Conservation (phyloP, 2,113 vertebrate genomes). For the Piaya cayana region DNA sequence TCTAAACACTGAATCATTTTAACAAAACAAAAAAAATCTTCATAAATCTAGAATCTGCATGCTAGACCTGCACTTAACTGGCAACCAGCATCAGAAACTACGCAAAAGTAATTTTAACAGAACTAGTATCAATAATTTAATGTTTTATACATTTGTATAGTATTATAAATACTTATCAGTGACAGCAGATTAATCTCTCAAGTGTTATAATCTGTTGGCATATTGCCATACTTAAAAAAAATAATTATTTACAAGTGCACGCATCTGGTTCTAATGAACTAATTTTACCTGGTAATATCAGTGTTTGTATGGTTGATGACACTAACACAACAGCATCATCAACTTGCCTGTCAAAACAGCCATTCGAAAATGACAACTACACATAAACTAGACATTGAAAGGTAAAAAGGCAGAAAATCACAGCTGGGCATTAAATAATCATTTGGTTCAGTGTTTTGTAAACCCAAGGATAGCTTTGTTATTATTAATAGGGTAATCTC, state of each 20-base stretch:
- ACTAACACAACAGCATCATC: slow-evolving; percentile 1
- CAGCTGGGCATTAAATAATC: not conserved
- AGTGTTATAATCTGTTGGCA: not conserved
- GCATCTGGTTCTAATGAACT: slow-evolving; percentile 7
- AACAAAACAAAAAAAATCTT: not conserved
- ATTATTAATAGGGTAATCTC: not conserved
- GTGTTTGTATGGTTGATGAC: not conserved
- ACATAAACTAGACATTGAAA: not conserved
- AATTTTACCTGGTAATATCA: slow-evolving; percentile 19
- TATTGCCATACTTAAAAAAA: not conserved
- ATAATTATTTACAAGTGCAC: not conserved
- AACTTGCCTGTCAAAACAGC: not conserved
- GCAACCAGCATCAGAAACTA: not conserved
- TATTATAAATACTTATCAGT: not conserved
- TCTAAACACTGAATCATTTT: not conserved
- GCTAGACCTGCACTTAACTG: not conserved
- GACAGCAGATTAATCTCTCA: not conserved
- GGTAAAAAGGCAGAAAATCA: slow-evolving; percentile 26
- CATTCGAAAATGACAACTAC: slow-evolving; percentile 4
- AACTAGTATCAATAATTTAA: not conserved
- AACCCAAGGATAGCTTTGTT: not conserved
- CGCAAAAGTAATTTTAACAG: not conserved
- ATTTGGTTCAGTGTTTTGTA: not conserved
- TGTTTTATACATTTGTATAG: not conserved
- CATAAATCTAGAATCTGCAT: not conserved